Evolutionary conservation across 2,797 vertebrate genomes (phyloP).

Genomic region (Poeciliopsis turneri): DNA sequence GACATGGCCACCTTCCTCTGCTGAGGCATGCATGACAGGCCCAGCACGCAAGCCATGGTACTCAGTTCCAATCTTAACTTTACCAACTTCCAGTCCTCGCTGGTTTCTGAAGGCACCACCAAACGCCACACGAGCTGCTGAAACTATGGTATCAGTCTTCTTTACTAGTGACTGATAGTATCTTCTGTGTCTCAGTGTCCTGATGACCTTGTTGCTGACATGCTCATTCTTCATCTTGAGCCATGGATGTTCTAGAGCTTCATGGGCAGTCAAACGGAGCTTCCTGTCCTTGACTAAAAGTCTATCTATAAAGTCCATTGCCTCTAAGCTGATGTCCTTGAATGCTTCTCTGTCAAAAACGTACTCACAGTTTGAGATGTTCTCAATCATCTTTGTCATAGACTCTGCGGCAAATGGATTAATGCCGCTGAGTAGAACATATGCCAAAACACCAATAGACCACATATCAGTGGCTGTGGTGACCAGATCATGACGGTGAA

Average conservation of each 20-base stretch:
- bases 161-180: conserved; percentile 95
- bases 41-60: conserved; percentile 90
- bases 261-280: conserved; percentile 94
- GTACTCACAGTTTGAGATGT: conserved; percentile 93
- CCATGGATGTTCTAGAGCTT: conserved; percentile 95
- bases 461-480: conserved; percentile 97
- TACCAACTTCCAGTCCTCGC: conserved; percentile 89
- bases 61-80: conserved; percentile 93
- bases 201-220: conserved; percentile 91
- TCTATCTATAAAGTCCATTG: conserved; percentile 97
- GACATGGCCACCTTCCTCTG: conserved; percentile 92
- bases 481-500: conserved; percentile 93
- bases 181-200: conserved; percentile 93
- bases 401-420: conserved; percentile 98
- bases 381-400: conserved; percentile 92
- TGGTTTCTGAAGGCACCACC: conserved; percentile 94
- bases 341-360: conserved; percentile 96
- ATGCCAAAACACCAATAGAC: conserved; percentile 94
- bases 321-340: conserved; percentile 91
- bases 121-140: conserved; percentile 90
- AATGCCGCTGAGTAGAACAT: conserved; percentile 92
- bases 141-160: conserved; percentile 91
- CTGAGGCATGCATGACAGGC: conserved; percentile 89
- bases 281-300: conserved; percentile 93
- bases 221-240: conserved; percentile 92